Evolutionary conservation across 2,888 invertebrate species (phyloP).

Genomic region (Patella pellucida): DNA sequence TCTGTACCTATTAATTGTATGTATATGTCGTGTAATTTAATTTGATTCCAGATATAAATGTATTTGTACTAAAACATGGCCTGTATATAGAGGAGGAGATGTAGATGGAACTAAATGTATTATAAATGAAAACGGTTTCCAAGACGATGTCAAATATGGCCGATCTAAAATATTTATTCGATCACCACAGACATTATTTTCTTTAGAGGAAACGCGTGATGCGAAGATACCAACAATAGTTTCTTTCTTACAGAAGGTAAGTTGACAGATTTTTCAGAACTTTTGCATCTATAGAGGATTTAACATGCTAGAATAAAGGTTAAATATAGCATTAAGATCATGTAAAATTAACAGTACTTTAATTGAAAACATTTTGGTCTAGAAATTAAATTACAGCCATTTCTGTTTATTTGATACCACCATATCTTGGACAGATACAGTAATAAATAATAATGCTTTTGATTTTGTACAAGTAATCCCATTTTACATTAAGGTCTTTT

Average conservation of each 20-base stretch:
- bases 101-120: conserved; percentile 89
- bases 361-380: too few species aligned
- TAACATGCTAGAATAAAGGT: too few species aligned
- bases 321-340: too few species aligned
- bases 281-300: background rate
- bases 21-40: conserved; percentile 7
- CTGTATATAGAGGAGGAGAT: conserved; percentile 86
- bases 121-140: conserved; percentile 83
- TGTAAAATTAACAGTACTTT: too few species aligned
- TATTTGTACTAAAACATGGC: conserved; percentile 96
- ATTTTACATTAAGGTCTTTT: too few species aligned
- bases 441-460: too few species aligned
- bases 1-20: too few species aligned
- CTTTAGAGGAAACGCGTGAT: conserved; percentile 87
- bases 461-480: too few species aligned
- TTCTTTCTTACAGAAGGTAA: conserved; percentile 91
- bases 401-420: too few species aligned
- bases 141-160: conserved; percentile 91
- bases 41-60: conserved; percentile 86
- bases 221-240: conserved; percentile 92
- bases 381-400: too few species aligned
- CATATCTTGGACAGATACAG: too few species aligned
- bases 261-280: background rate
- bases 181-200: conserved; percentile 90
- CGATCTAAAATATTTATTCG: conserved; percentile 96